A percentile compares a stretch with the other conserved stretches of the same genome.
Conservation (phyloP, 2,113 vertebrate genomes). For the Micromys minutus region DNA sequence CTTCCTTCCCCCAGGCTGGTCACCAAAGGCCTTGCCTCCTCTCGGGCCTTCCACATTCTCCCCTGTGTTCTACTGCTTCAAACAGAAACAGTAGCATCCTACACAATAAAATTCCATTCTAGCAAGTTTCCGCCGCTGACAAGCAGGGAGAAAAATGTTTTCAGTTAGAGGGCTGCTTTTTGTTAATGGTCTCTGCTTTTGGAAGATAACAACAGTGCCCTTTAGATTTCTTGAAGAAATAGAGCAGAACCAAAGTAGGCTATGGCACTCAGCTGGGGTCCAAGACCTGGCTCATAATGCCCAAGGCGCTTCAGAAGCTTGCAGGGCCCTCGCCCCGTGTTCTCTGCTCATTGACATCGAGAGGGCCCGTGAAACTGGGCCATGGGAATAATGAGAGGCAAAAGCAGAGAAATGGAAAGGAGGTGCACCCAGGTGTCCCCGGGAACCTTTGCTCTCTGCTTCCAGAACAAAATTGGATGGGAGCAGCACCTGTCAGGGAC, state of each 20-base stretch:
- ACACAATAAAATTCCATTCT: constrained; percentile 63
- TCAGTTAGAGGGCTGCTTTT: constrained; percentile 48
- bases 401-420: constrained; percentile 72
- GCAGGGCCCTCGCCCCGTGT: constrained; percentile 57
- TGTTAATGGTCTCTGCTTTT: constrained; percentile 51
- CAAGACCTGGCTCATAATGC: constrained; percentile 67
- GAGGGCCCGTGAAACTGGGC: constrained; percentile 69
- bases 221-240: constrained; percentile 75
- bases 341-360: constrained; percentile 58
- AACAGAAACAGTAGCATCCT: neutral
- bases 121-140: constrained; percentile 11
- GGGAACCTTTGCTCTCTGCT: constrained; percentile 49
- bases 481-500: constrained; percentile 59
- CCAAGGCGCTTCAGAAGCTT: constrained; percentile 71
- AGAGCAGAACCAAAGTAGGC: constrained; percentile 66
- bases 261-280: constrained; percentile 57
- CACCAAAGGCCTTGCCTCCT: neutral
- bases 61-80: neutral
- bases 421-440: neutral
- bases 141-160: neutral
- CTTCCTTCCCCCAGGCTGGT: neutral
- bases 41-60: neutral
- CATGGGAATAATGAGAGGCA: constrained; percentile 74
- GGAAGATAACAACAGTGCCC: constrained; percentile 40
- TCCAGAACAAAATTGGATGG: constrained; percentile 73